Conservation (phyloP, 2,888 invertebrate genomes). For the Pilophorus perplexus region DNA sequence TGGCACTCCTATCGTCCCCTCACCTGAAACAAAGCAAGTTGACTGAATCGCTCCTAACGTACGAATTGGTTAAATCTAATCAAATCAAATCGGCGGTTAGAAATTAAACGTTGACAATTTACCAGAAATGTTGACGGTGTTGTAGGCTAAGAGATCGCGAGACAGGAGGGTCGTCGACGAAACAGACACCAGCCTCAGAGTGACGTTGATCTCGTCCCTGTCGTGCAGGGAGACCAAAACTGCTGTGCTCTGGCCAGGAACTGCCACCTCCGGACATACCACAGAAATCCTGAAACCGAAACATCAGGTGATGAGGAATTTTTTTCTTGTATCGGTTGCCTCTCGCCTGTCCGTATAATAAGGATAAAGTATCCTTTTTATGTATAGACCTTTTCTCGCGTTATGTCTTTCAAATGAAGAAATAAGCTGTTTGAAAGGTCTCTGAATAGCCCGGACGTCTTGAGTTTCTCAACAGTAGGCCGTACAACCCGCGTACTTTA, state of each 20-base stretch:
- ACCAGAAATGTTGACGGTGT: slow-evolving; percentile 48
- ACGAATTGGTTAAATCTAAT: too few relatives aligned
- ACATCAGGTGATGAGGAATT: background rate
- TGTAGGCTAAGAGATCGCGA: slow-evolving; percentile 48
- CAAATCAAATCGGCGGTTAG: too few relatives aligned
- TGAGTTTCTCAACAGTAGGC: too few relatives aligned
- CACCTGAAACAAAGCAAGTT: slow-evolving; percentile 54
- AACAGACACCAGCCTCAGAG: slow-evolving; percentile 55
- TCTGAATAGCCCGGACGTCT: too few relatives aligned
- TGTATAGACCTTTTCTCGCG: too few relatives aligned
- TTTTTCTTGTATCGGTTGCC: background rate
- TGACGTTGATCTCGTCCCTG: slow-evolving; percentile 56
- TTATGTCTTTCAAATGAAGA: too few relatives aligned
- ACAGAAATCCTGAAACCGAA: slow-evolving; percentile 60
- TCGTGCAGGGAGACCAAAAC: slow-evolving; percentile 63
- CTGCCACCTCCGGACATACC: slow-evolving; percentile 65
- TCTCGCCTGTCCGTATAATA: too few relatives aligned
- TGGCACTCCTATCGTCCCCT: slow-evolving; percentile 62
- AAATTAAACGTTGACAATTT: slow-evolving; percentile 25
- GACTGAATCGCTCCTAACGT: background rate
- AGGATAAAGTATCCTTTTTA: too few relatives aligned
- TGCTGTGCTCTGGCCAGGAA: slow-evolving; percentile 65
- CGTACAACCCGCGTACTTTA: too few relatives aligned
- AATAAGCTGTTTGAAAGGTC: too few relatives aligned
- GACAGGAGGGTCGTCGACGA: slow-evolving; percentile 42